Conservation (phyloP, 2,113 vertebrate species). For the Anseranas semipalmata region DNA sequence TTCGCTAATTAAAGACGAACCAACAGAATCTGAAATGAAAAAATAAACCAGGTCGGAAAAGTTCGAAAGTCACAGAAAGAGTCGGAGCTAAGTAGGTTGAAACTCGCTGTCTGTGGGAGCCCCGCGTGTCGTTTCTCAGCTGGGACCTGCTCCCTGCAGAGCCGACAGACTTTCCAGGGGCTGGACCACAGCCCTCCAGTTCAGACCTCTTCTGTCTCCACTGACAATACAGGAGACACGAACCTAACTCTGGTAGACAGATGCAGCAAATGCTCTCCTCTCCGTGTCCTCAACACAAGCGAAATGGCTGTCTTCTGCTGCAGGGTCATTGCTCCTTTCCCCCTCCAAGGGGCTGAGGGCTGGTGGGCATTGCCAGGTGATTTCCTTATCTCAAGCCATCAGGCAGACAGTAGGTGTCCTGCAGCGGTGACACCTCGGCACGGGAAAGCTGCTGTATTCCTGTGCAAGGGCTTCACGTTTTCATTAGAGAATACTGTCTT, state of each 20-base stretch:
- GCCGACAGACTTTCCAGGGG: neutral
- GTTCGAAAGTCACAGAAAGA: conserved; percentile 9
- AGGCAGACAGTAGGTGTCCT: neutral
- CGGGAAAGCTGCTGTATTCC: neutral
- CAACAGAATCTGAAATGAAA: neutral
- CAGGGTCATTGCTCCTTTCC: neutral
- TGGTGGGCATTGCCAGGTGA: neutral
- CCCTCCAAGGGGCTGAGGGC: neutral
- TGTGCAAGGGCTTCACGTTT: neutral
- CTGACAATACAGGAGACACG: rapidly evolving
- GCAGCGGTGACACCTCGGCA: neutral
- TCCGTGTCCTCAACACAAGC: rapidly evolving
- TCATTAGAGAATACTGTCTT: rapidly evolving
- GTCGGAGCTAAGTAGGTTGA: conserved; percentile 57
- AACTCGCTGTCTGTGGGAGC: rapidly evolving
- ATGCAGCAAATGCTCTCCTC: neutral
- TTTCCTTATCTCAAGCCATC: neutral
- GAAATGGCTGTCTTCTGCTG: neutral
- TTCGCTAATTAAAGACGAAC: conserved; percentile 70
- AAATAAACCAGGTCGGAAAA: conserved; percentile 58
- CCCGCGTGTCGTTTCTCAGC: rapidly evolving
- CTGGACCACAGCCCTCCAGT: neutral
- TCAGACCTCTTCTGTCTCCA: neutral
- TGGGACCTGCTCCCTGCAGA: neutral
- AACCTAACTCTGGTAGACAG: rapidly evolving